Evolutionary conservation across 35 echinoderm and acorn worm genomes (phyloP).

Genomic region (Nesometra sesokonis): DNA sequence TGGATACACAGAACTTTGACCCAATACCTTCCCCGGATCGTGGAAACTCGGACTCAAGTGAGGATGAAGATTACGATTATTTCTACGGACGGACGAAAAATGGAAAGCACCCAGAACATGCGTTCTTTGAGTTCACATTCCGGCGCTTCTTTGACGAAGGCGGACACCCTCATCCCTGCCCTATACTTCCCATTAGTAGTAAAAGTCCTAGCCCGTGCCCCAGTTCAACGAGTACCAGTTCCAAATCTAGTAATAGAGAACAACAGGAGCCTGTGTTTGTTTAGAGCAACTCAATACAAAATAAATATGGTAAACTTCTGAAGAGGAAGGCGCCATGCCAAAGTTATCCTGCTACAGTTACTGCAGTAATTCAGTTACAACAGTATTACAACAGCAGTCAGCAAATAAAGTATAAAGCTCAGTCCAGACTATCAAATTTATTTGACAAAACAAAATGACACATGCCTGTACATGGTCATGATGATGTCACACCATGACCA

Average conservation of each 20-base stretch:
- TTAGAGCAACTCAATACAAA: conserved; percentile 10
- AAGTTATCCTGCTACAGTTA: too few species aligned
- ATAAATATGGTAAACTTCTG: too few species aligned
- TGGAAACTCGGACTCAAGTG: conserved; percentile 43
- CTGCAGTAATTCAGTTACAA: too few species aligned
- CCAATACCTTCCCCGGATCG: conserved; percentile 59
- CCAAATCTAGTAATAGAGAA: conserved; percentile 40
- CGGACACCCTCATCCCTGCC: conserved; percentile 45
- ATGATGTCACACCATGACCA: too few species aligned
- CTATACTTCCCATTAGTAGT: conserved; percentile 9
- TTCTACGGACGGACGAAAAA: conserved; percentile 21
- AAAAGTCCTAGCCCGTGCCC: conserved; percentile 14
- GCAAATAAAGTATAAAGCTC: too few species aligned
- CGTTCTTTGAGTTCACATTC: conserved; percentile 98
- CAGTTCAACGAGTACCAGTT: conserved; percentile 22
- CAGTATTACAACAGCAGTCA: too few species aligned
- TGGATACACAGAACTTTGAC: conserved; percentile 95
- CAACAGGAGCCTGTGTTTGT: conserved; percentile 88
- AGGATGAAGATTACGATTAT: conserved; percentile 48
- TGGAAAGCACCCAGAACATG: conserved; percentile 63
- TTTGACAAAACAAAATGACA: too few species aligned
- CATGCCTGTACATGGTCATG: too few species aligned
- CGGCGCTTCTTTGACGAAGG: conserved; percentile 82
- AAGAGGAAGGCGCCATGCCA: too few species aligned
- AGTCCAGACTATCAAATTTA: too few species aligned